Conservation (phyloP, 2,888 invertebrate genomes). For the Girardia tigrina region DNA sequence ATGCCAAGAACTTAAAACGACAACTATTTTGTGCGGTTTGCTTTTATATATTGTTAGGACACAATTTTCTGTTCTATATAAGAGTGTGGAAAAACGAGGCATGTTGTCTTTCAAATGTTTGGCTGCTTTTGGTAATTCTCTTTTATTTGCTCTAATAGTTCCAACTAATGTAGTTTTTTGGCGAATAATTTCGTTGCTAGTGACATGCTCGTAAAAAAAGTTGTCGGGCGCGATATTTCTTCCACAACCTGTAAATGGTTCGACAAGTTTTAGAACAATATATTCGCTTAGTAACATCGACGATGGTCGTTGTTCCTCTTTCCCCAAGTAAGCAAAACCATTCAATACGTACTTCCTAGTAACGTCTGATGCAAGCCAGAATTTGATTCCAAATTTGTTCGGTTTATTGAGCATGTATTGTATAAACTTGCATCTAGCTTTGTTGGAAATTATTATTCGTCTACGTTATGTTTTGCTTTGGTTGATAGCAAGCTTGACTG, state of each 20-base stretch:
- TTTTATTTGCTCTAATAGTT: neutral
- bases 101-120: neutral
- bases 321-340: neutral
- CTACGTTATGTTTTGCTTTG: neutral
- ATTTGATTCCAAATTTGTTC: neutral
- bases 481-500: neutral
- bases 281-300: neutral
- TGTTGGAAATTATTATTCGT: too few relatives aligned
- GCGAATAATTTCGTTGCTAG: neutral
- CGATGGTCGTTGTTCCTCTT: constrained; percentile 13
- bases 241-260: neutral
- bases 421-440: neutral
- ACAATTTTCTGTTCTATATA: neutral
- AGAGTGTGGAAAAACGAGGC: neutral
- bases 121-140: constrained; percentile 3
- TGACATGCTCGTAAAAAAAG: neutral
- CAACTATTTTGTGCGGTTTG: neutral
- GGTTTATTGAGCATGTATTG: constrained; percentile 2
- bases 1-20: neutral
- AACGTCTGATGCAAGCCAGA: constrained; percentile 2
- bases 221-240: neutral
- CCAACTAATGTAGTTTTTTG: neutral
- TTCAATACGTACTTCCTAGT: neutral
- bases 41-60: neutral
- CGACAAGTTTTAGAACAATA: neutral